A percentile compares a stretch with the other conserved stretches of the same genome.
These are phyloP conservation scores for Mercenaria mercenaria DNA, from an alignment of 1,140 invertebrate genomes.

Conservation along the genomic window DNA sequence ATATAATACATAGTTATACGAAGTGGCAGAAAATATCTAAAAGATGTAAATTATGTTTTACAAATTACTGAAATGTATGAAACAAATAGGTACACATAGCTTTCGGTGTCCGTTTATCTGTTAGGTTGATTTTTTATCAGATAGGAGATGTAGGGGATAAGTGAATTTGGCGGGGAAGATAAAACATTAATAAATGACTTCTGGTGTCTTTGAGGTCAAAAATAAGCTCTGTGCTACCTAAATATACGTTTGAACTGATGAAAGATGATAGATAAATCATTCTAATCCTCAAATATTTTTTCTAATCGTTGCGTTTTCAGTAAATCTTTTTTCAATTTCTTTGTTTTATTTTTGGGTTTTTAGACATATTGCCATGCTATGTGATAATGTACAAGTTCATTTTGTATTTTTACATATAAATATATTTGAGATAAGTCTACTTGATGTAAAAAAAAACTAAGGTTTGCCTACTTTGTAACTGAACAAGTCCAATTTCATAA, in stretches of 20 bases:
- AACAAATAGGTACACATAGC: background rate
- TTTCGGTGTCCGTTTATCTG: constrained; percentile 17
- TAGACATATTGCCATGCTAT: no score
- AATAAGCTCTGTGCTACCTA: background rate
- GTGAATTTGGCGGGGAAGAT: constrained; percentile 40
- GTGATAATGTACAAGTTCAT: no score
- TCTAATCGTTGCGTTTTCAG: no score
- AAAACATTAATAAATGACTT: constrained; percentile 34
- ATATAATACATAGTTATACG: no score
- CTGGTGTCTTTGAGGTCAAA: background rate
- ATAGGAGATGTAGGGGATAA: constrained; percentile 25
- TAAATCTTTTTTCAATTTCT: no score
- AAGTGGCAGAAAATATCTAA: background rate
- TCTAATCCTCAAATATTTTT: no score
- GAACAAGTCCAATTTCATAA: no score
- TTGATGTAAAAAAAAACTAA: no score
- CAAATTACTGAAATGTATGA: constrained; percentile 17
- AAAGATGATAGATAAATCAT: background rate
- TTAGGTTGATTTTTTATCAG: background rate
- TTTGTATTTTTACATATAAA: no score
- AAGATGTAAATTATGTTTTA: background rate
- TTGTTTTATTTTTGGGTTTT: no score
- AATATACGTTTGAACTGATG: background rate
- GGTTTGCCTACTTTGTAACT: no score
- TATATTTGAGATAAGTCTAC: no score